Evolutionary conservation across 2,888 invertebrate genomes (phyloP), one percentile per base, ranked within the genome.

Genomic region (Cynaeus angustus): DNA sequence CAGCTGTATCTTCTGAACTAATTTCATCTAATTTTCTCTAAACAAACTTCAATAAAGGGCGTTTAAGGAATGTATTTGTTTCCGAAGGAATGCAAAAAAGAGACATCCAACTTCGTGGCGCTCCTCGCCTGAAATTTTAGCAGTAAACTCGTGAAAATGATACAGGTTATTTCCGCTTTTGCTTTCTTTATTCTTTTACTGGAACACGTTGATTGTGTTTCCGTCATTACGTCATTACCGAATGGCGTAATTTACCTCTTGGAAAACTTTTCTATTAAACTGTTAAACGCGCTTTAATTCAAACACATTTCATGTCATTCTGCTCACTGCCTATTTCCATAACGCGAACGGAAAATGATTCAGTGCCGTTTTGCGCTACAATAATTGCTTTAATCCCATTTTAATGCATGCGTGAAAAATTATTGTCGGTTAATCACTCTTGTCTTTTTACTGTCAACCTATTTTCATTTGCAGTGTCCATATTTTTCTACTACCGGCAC

Each of bases 361-460:
- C 43, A 55, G 38, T 55, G 21, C 37, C 55, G 55, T 55, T 55
- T 38, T 38, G 55, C 38, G 21, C 55, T 55, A 38, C 43, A 41
- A 56, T 43, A 43, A 56, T 56, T 43, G 56, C 56, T 26, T 56
- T 56, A 43, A 56, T 56, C 43, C 56, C 56, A 56, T 43, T 56
- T 56, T 13, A 55, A 55, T 55, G 55, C 16, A 41, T 21, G 26
- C 26, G 21, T 26, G 26, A 56, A 43, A 28, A 56, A 56, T 56
- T 56, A 56, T 56, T 56, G 38, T 55, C 55, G 38, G 28, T 55
- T 52, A 52, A 30, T 52, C 52, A 52, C 10, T 55, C 38, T 33
- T 55, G 14, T 55, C n/a, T 55, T 55, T 38, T 38, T 55, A 14
- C 13, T 38, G 16, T 41, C 41, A 33, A n/a, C 33, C 33, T 9